Conservation (phyloP, 2,888 invertebrate species). For the Cecidostiba fungosa region DNA sequence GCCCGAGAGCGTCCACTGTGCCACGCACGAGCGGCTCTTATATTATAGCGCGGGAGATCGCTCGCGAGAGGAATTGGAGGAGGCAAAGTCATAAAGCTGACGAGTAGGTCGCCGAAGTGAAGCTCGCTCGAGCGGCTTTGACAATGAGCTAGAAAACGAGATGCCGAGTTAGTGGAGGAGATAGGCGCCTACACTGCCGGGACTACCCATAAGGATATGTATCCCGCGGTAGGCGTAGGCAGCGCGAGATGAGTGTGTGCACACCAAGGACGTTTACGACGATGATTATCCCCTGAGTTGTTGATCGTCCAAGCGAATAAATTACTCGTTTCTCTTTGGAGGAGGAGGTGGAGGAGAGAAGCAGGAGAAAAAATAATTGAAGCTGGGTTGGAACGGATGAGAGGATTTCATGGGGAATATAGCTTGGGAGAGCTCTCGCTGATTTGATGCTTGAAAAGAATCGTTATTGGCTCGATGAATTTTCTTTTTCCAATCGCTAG, state of each 20-base stretch:
- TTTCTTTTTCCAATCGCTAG: not conserved
- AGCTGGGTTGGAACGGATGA: not conserved
- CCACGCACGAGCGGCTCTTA: not conserved
- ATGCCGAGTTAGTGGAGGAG: not conserved
- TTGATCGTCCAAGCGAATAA: slow-evolving; percentile 30
- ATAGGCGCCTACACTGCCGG: not conserved
- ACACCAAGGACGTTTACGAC: slow-evolving; percentile 34
- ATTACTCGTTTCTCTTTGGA: slow-evolving; percentile 9
- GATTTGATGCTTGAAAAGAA: not conserved
- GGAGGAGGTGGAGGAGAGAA: not conserved
- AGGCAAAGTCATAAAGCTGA: not conserved
- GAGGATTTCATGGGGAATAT: not conserved
- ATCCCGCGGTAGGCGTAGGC: not conserved
- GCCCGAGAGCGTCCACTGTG: not conserved
- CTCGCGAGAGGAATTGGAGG: not conserved
- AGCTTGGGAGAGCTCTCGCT: not conserved
- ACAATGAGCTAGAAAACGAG: slow-evolving; percentile 60
- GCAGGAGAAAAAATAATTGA: slow-evolving; percentile 7
- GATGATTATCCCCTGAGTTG: slow-evolving; percentile 36
- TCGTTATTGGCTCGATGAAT: slow-evolving; percentile 2
- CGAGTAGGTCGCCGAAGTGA: slow-evolving; percentile 20
- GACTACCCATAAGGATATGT: slow-evolving; percentile 4
- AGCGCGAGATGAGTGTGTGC: slow-evolving; percentile 15
- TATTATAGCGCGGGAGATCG: not conserved
- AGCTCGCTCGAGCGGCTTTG: not conserved